Evolutionary conservation across 2,113 vertebrate genomes (phyloP).

Genomic region (Siniperca knerii): DNA sequence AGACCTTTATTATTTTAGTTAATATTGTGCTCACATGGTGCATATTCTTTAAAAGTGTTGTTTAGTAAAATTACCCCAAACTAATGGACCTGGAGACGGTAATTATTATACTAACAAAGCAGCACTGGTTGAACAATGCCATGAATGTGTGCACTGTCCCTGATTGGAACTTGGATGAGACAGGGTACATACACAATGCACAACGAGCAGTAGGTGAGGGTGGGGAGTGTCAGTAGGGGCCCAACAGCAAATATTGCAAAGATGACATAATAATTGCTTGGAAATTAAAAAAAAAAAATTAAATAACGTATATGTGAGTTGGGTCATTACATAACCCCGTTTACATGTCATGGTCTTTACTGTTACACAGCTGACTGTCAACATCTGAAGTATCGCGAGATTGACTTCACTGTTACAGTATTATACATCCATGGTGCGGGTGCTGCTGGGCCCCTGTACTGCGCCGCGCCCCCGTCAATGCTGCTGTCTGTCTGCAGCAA

Average conservation of each 20-base stretch:
- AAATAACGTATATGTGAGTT: neutral
- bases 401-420: neutral
- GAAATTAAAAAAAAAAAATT: too few relatives aligned
- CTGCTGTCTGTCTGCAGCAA: neutral
- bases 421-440: neutral
- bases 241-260: neutral
- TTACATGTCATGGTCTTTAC: neutral
- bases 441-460: neutral
- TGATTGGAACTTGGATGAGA: neutral
- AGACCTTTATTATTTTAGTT: neutral
- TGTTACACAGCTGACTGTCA: constrained; percentile 6
- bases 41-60: neutral
- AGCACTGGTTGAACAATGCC: neutral
- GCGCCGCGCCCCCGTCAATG: neutral
- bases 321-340: neutral
- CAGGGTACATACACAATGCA: neutral
- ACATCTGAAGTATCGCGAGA: constrained; percentile 43
- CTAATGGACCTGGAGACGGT: neutral
- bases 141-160: too few relatives aligned
- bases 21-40: neutral
- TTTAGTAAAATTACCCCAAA: too few relatives aligned
- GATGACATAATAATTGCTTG: neutral
- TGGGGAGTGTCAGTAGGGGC: neutral
- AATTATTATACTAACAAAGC: neutral
- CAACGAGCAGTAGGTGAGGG: neutral